Percentiles rank a stretch among this genome's conserved stretches.
phyloP scores from a whole-genome alignment of 2,113 vertebrate genomes.

The Gobio gobio region DNA sequence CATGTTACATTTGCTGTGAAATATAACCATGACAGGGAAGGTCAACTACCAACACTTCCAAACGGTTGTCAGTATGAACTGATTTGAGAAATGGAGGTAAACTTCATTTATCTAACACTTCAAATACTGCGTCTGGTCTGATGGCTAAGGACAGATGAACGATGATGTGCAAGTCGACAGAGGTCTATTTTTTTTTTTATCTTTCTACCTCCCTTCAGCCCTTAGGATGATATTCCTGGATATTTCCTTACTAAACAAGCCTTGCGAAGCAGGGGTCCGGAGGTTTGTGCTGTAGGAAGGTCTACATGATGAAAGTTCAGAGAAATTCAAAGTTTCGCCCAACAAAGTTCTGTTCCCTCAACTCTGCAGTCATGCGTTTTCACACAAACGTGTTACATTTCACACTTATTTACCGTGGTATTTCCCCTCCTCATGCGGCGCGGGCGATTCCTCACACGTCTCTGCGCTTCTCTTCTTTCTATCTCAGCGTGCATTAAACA shows the following conservation, averaged over 20 bases:
- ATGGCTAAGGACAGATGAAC: conserved; percentile 43
- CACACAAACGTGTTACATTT: conserved; percentile 64
- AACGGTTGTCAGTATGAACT: conserved; percentile 30
- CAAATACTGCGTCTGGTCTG: not conserved
- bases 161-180: conserved; percentile 52
- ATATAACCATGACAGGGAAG: not conserved
- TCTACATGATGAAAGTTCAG: not conserved
- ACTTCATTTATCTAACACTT: conserved; percentile 59
- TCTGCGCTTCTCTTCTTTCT: conserved; percentile 56
- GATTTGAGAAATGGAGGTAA: conserved; percentile 57
- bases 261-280: not conserved
- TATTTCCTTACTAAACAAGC: not conserved
- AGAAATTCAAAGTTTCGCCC: conserved; percentile 20
- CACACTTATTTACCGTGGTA: conserved; percentile 61
- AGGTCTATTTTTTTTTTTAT: conserved; percentile 49
- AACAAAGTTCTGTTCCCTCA: conserved; percentile 13
- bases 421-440: conserved; percentile 60
- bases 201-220: conserved; percentile 25
- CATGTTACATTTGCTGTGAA: not conserved
- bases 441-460: conserved; percentile 58
- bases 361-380: conserved; percentile 46
- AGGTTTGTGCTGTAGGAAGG: not conserved
- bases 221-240: conserved; percentile 33
- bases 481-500: conserved; percentile 45
- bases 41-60: conserved; percentile 14